A percentile compares a stretch with the other conserved stretches of the same genome.
Conservation (phyloP, 92 coral and sea anemone species). For the Pocillopora grandis region DNA sequence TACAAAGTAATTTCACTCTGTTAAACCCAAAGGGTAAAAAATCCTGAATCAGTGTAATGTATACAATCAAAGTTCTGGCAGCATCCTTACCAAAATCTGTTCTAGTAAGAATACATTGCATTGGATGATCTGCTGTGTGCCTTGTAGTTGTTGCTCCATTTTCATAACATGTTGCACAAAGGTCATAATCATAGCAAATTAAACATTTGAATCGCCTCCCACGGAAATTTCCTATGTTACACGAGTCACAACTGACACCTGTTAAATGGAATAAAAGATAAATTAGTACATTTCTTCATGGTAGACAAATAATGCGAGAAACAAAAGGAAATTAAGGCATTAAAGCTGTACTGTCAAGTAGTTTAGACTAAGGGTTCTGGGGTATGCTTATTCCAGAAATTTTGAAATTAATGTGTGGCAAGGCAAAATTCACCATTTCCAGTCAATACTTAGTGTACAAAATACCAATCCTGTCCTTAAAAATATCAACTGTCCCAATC, state of each 20-base stretch:
- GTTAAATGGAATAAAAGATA: background rate
- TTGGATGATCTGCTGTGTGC: conserved; percentile 97
- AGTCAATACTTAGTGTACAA: too few species aligned
- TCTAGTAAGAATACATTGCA: conserved; percentile 98
- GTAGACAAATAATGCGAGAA: too few species aligned
- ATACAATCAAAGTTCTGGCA: background rate
- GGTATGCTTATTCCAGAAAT: too few species aligned
- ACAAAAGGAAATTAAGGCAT: too few species aligned
- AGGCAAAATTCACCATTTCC: too few species aligned
- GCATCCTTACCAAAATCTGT: conserved; percentile 90
- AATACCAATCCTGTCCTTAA: too few species aligned
- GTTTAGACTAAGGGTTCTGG: too few species aligned
- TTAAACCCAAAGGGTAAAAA: too few species aligned
- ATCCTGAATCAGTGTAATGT: background rate
- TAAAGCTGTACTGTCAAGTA: too few species aligned
- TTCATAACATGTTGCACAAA: conserved; percentile 94
- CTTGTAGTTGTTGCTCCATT: conserved; percentile 97
- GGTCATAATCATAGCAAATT: conserved; percentile 96
- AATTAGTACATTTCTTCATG: background rate
- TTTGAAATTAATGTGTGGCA: too few species aligned
- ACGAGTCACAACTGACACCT: conserved; percentile 99
- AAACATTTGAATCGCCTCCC: conserved; percentile 97
- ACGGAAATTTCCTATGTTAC: conserved; percentile 93
- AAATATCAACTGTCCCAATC: too few species aligned
- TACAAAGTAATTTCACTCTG: too few species aligned